Base-by-base conservation (phyloP, 2,888 invertebrate genomes). In the Drosophila greeni region DNA sequence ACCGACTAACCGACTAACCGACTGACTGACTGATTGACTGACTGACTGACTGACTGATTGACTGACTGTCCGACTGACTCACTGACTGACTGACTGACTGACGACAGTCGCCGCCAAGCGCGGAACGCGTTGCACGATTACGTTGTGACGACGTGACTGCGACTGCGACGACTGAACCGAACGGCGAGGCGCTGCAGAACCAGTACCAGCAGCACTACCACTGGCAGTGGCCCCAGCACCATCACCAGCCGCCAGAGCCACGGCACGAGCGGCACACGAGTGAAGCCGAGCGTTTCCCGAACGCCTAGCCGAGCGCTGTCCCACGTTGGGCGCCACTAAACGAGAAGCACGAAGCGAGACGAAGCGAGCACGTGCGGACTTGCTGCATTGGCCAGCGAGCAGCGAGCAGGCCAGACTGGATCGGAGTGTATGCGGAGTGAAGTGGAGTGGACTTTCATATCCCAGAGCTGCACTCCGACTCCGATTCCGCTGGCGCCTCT, bases 141-240 rank as follows among this genome's bases (percentile, higher is more conserved):
- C 82, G 79, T 80, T 80, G 79, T 81, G 82, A 83, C 79, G 83
- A 81, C 82, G 84, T 81, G 79, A 83, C 83, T 80, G 79, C 79
- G 79, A 80, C 79, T 80, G 83, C 76, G 79, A 83, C 82, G 76
- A 81, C 84, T 83, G 79, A 80, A 61, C 66, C 62, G 64, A 57
- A 48, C 57, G 42, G 45, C 45, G 59, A 42, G 52, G 47, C 72
- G 74, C 81, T 70, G 78, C 81, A 74, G 75, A 51, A 70, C 68
- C 55, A 53, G 33, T 16, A 37, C 47, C 52, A 49, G 43, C 43
- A 52, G 20, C 51, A 43, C n/a, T 49, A 49, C 54, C 33, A 47
- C 53, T 37, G 37, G 20, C 37, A 57, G 53, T 29, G 43, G 47
- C 16, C 45, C 29, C 31, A 47, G 33, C 54, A 31, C 45, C 53